Base-by-base conservation (phyloP, 30 jellyfish, hydroid and myxozoan species). In the Turritopsis dohrnii region DNA sequence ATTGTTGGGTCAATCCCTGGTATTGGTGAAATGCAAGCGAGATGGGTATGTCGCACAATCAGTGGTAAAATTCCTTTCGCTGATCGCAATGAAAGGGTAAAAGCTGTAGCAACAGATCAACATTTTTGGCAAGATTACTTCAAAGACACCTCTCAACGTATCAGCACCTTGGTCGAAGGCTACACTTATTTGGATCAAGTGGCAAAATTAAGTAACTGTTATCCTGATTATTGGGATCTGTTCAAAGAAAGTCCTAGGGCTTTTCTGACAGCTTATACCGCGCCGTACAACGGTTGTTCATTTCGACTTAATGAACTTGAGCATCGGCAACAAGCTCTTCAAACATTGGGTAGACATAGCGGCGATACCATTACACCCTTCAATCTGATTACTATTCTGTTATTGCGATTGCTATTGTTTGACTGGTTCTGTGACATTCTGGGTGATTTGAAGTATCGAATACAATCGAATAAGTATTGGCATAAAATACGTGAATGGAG, bases 1-100 rank as follows among this genome's bases (percentile, higher is more conserved):
- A 82, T 92, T 27, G 87, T 92, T 54, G 97, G 97, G 21, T 92
- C 97, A 16, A 92, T 92, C 20, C 97, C 97, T 8, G 82, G 95
- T 22, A 87, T 92, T 16, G 92, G 92, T 27, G 97, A 92, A 73
- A 81, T 88, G 94, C 94, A 88, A 31, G 89, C 96, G 27, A 89
- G 89, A 75, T 92, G 96, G 96, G 96, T 92, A 29, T 76, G 85
- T 22, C 83, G 89, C 54, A 87, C 83, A 8, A 87, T 89, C 83
- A 82, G 92, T 82, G 95, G 95, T 13, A 77, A 75, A 22, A 75
- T 88, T 28, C 79, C 66, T 17, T 54, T 87, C n/a, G 81, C 92
- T 17, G 52, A 53, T 18, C 71, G 53, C 27, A 82, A 29, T 18
- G 91, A 84, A 26, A 72, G 95, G 23, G 28, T 20, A 18, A 23